phyloP scores from a whole-genome alignment of 2,888 invertebrate genomes.

The Rhyacophila evoluta region DNA sequence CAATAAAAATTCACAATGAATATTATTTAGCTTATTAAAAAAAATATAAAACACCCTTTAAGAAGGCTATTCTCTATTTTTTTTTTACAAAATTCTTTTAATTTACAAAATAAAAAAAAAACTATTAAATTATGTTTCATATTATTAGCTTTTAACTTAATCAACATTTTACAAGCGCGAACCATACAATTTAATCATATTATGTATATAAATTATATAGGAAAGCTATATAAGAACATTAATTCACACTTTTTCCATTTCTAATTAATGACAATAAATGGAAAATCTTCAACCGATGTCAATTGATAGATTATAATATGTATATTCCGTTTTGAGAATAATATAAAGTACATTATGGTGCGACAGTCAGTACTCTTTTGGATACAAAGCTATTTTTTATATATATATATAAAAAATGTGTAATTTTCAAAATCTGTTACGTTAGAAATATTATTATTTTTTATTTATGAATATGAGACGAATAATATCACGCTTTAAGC shows the following conservation, averaged over 20 bases:
- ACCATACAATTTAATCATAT: background rate
- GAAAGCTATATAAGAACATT: slow-evolving; percentile 20
- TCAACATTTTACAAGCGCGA: slow-evolving; percentile 24
- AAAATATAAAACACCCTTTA: slow-evolving; percentile 12
- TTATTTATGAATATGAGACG: too few species aligned
- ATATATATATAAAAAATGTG: background rate
- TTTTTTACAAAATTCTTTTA: background rate
- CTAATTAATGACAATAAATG: background rate
- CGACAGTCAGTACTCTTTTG: slow-evolving; percentile 14
- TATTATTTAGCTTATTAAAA: slow-evolving; percentile 10
- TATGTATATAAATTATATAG: slow-evolving; percentile 8
- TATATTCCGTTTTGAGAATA: background rate
- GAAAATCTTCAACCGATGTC: background rate
- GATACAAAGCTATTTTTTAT: slow-evolving; percentile 20
- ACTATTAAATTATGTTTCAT: slow-evolving; percentile 17
- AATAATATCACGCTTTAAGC: background rate
- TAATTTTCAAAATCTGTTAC: background rate
- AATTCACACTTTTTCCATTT: background rate
- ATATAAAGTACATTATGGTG: slow-evolving; percentile 8
- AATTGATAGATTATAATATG: slow-evolving; percentile 19
- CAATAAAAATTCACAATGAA: background rate
- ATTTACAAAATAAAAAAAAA: background rate
- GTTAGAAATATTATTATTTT: too few species aligned
- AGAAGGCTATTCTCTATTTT: slow-evolving; percentile 6
- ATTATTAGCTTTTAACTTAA: background rate